These are phyloP conservation scores for Drosophila paranaensis DNA, from an alignment of 2,888 invertebrate species.

Conservation along the genomic window DNA sequence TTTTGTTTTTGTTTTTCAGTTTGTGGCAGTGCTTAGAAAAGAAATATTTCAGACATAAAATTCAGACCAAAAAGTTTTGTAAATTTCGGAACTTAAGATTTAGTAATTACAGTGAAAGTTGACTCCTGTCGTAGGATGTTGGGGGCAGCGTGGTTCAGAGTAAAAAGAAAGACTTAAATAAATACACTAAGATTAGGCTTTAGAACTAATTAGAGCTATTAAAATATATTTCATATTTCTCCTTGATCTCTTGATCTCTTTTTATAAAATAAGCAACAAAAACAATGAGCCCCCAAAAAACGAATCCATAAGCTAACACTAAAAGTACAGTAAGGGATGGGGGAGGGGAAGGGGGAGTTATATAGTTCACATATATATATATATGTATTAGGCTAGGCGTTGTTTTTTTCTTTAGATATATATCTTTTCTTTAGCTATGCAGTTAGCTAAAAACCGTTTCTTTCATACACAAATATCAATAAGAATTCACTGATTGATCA, in stretches of 20 bases:
- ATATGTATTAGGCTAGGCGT: constrained; percentile 63
- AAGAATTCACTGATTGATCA: constrained; percentile 56
- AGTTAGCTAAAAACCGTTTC: constrained; percentile 54
- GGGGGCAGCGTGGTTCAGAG: constrained; percentile 39
- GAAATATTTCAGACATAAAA: constrained; percentile 49
- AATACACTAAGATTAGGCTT: constrained; percentile 60
- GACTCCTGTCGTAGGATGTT: constrained; percentile 54
- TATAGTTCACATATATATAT: constrained; percentile 51
- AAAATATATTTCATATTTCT: constrained; percentile 58
- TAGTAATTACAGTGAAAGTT: constrained; percentile 73
- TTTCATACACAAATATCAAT: constrained; percentile 67
- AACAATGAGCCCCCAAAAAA: constrained; percentile 66
- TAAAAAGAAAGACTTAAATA: constrained; percentile 69
- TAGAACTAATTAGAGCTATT: constrained; percentile 66
- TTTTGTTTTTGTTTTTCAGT: constrained; percentile 38
- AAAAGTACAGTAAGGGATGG: constrained; percentile 13
- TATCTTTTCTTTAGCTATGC: constrained; percentile 46
- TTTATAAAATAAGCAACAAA: constrained; percentile 82
- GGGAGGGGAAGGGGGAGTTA: not conserved
- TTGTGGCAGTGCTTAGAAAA: constrained; percentile 66
- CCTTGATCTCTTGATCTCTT: constrained; percentile 32
- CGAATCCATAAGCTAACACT: constrained; percentile 18
- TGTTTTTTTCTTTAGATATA: not conserved
- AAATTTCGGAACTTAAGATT: constrained; percentile 52
- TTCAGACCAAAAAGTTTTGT: constrained; percentile 53